Percentiles rank a stretch among this genome's conserved stretches.
These are phyloP conservation scores for Recurvirostra avosetta DNA, from an alignment of 2,113 vertebrate genomes.

Conservation along the genomic window DNA sequence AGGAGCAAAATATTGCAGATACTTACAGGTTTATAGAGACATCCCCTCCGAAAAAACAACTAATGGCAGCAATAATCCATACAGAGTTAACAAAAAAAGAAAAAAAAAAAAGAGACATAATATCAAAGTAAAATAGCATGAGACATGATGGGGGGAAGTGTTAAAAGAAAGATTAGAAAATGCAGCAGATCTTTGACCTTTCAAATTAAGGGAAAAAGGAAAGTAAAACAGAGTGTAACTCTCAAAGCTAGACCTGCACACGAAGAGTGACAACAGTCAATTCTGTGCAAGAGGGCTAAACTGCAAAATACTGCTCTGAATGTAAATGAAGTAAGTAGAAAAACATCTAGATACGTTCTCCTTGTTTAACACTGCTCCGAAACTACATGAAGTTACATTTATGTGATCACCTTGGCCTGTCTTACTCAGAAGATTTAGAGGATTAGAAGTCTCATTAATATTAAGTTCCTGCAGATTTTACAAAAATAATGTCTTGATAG, in stretches of 20 bases:
- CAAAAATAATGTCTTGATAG: background rate
- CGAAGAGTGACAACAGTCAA: background rate
- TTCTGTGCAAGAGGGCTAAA: background rate
- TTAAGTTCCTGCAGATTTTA: background rate
- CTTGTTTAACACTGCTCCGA: background rate
- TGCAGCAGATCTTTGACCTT: background rate
- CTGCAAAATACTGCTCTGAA: background rate
- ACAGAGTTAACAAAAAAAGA: background rate
- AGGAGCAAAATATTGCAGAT: background rate
- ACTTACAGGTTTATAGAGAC: constrained; percentile 84
- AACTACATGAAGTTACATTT: background rate
- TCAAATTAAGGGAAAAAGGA: background rate
- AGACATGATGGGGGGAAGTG: background rate
- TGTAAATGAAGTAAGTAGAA: background rate
- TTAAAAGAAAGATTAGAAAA: background rate
- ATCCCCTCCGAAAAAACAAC: constrained; percentile 86
- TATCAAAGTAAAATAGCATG: background rate
- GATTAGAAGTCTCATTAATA: background rate
- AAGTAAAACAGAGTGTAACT: background rate
- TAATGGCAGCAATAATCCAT: constrained; percentile 58
- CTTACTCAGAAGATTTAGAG: background rate
- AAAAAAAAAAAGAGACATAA: background rate
- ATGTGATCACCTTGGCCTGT: background rate
- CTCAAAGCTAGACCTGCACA: background rate
- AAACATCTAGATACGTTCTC: background rate